phyloP scores from a whole-genome alignment of 2,113 vertebrate species.

The Lamprotornis superbus region DNA sequence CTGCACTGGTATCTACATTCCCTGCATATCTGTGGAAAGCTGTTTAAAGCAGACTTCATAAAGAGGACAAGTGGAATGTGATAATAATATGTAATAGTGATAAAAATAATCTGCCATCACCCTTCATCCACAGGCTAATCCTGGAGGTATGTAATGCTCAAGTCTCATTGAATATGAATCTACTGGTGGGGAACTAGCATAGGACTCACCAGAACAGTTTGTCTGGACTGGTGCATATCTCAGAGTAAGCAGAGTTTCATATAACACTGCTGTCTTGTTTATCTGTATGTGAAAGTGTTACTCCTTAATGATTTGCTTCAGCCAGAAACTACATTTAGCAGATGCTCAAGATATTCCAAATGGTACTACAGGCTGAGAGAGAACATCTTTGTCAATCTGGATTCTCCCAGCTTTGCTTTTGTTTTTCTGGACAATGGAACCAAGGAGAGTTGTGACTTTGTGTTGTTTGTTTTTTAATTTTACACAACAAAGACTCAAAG shows the following conservation, averaged over 20 bases:
- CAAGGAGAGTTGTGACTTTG: not conserved
- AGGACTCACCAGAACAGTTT: not conserved
- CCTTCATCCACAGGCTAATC: not conserved
- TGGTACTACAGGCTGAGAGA: constrained; percentile 80
- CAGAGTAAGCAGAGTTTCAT: not conserved
- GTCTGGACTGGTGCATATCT: not conserved
- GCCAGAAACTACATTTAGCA: constrained; percentile 94
- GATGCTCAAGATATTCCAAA: constrained; percentile 91
- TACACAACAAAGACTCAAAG: constrained; percentile 22
- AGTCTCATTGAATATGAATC: not conserved
- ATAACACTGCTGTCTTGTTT: not conserved
- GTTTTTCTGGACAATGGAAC: constrained; percentile 26
- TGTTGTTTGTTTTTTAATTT: not conserved
- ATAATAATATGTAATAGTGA: not conserved
- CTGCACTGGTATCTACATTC: no score
- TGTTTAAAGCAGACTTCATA: not conserved
- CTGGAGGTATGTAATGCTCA: not conserved
- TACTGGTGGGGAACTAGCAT: not conserved
- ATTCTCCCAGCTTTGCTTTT: not conserved
- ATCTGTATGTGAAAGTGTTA: not conserved
- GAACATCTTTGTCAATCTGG: not conserved
- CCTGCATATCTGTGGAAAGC: not conserved
- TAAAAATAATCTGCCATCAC: not conserved
- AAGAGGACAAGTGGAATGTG: not conserved
- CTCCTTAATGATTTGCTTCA: constrained; percentile 78